These are phyloP conservation scores for Drosophila jambulina DNA, from an alignment of 1,140 invertebrate species.

Conservation along the genomic window DNA sequence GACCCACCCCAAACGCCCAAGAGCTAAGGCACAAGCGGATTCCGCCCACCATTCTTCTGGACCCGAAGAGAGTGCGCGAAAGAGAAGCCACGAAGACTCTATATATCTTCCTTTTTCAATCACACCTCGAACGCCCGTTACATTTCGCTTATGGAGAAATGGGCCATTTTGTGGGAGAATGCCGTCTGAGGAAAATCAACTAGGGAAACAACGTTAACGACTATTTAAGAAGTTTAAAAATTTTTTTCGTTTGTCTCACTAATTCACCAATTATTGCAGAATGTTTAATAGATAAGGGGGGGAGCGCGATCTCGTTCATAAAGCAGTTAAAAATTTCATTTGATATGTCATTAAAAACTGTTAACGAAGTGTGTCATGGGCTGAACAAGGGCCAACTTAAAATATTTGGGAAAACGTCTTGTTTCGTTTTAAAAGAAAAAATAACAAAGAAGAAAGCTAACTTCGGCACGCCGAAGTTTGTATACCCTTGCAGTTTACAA, in stretches of 20 bases:
- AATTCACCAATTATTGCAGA: constrained; percentile 9
- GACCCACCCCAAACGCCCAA: no score
- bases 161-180: constrained; percentile 4
- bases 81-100: no score
- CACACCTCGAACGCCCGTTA: no score
- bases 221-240: background rate
- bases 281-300: constrained; percentile 10
- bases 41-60: no score
- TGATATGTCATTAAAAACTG: no score
- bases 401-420: background rate
- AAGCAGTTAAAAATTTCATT: background rate
- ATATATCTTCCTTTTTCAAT: no score
- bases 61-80: no score
- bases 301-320: background rate
- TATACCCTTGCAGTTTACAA: no score
- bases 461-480: no score
- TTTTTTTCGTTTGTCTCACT: background rate
- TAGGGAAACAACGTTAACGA: background rate
- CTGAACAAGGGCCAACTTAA: constrained; percentile 6
- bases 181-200: background rate
- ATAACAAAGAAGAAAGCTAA: no score
- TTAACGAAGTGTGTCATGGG: no score
- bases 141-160: constrained; percentile 7
- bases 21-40: no score
- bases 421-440: constrained; percentile 1